Conservation (phyloP, 2,797 vertebrate genomes). For the Phrynocephalus vlangalii region DNA sequence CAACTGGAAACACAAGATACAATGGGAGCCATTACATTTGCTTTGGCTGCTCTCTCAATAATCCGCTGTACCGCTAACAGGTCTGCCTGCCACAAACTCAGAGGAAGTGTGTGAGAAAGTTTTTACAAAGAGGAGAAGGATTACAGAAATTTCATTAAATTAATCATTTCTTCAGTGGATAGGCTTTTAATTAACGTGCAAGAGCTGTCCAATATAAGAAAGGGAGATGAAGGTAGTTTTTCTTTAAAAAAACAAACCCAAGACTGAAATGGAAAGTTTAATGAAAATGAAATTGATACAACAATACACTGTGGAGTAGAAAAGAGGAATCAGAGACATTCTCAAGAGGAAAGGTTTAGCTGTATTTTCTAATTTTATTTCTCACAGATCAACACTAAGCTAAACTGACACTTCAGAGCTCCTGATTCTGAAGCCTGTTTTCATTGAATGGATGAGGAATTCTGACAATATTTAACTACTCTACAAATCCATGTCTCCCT, state of each 20-base stretch:
- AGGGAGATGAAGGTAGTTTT: conserved; percentile 4
- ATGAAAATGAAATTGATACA: conserved; percentile 31
- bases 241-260: not conserved
- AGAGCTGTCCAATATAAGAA: conserved; percentile 18
- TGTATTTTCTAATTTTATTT: not conserved
- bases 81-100: conserved; percentile 21
- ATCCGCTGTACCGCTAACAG: conserved; percentile 13
- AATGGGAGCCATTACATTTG: conserved; percentile 38
- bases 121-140: not conserved
- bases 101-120: conserved; percentile 34
- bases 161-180: conserved; percentile 47
- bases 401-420: not conserved
- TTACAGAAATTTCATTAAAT: conserved; percentile 27
- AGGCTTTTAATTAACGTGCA: conserved; percentile 52
- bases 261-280: conserved; percentile 44
- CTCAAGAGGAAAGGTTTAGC: conserved; percentile 22
- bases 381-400: not conserved
- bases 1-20: not conserved
- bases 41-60: conserved; percentile 34
- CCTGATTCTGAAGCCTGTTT: not conserved
- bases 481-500: not conserved
- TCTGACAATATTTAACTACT: not conserved
- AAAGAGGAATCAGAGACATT: conserved; percentile 35
- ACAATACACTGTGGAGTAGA: not conserved
- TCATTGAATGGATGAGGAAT: not conserved